Evolutionary conservation across 2,888 invertebrate genomes (phyloP).

Genomic region (Pocota personata): DNA sequence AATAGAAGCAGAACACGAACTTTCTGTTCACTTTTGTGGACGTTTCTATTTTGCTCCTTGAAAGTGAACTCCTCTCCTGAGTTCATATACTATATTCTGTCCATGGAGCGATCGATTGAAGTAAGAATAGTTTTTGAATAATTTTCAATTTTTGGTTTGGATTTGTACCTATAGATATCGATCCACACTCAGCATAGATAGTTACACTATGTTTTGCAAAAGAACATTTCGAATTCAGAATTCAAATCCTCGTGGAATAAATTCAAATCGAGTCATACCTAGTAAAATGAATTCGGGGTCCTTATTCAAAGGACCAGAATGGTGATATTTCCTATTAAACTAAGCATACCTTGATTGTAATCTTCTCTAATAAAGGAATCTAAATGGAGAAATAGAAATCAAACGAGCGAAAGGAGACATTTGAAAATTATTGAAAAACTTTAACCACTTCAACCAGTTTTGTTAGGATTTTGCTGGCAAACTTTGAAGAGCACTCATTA

Average conservation of each 20-base stretch:
- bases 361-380: not conserved
- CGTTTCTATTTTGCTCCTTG: not conserved
- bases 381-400: not conserved
- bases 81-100: too few species aligned
- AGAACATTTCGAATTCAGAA: not conserved
- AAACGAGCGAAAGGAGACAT: not conserved
- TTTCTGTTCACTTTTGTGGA: slow-evolving; percentile 17
- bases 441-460: slow-evolving; percentile 19
- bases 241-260: not conserved
- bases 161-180: not conserved
- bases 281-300: not conserved
- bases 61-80: not conserved
- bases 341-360: not conserved
- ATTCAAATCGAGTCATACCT: slow-evolving; percentile 1
- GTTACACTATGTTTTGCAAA: not conserved
- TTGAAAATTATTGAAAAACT: slow-evolving; percentile 40
- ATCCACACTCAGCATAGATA: not conserved
- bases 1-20: slow-evolving; percentile 11
- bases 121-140: slow-evolving; percentile 21
- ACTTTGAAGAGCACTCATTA: slow-evolving; percentile 28
- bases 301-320: slow-evolving; percentile 5
- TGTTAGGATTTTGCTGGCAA: slow-evolving; percentile 1
- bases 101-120: not conserved
- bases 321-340: not conserved
- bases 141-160: not conserved